Base-by-base conservation (phyloP, 2,888 invertebrate species). In the Noctua janthe region DNA sequence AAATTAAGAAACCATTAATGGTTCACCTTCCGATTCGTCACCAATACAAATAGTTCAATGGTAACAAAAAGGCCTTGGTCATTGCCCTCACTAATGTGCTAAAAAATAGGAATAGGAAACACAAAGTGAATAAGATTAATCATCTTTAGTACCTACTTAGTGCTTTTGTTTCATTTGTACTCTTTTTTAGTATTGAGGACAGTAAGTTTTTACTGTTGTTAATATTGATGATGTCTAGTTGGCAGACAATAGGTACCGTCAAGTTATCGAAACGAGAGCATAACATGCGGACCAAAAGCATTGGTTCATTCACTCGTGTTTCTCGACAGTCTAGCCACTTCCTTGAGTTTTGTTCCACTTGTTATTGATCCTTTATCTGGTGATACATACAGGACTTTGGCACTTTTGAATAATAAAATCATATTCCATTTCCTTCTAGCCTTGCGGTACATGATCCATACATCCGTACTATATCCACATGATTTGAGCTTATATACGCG, bases 1-100 rank as follows among this genome's bases (percentile, higher is more conserved):
- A 76, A 80, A 86, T 87, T 84, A 87, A 78, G 85, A 88, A 88
- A 90, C 80, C 71, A 85, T 88, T 84, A 80, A 86, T 88, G 87
- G 80, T 87, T 87, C 78, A 85, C 82, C 76, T 83, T 87, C 85
- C 80, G 64, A 91, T 91, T 90, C 87, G 85, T 90, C 89, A 87
- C 86, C 70, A 82, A 87, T 83, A 89, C 86, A 83, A 89, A 84
- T 72, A 81, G 77, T 87, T 82, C 79, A 88, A 88, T 89, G 83
- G 80, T 78, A 78, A 76, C 83, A 85, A 87, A 73, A 76, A 84
- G 81, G 82, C 87, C 85, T 89, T 90, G 91, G 91, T 91, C 90
- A 90, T 85, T 82, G 90, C 89, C 90, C 91, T 84, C 78, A 74
- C 56, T 56, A 54, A 66, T 78, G 72, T 78, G 71, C 75, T 39